Base-by-base conservation (phyloP, 2,113 vertebrate genomes). In the Fregetta grallaria region DNA sequence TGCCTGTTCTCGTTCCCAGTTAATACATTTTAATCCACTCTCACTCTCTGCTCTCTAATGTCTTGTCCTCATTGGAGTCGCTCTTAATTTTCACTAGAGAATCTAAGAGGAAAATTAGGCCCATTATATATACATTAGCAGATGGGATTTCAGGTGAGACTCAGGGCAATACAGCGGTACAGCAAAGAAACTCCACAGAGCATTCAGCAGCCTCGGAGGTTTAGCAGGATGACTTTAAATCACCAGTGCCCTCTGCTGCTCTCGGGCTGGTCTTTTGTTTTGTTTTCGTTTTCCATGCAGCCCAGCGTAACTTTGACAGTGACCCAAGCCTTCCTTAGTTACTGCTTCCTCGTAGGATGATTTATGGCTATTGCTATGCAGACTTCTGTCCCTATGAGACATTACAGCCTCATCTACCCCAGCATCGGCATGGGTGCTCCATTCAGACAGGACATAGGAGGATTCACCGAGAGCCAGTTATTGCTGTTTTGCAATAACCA, bases 191-290 rank as follows among this genome's bases (percentile, higher is more conserved):
- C 44, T 63, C 52, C 17, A 27, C 53, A 76, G 66, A 61, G n/a
- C 15, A 25, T 61, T 68, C 56, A 50, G 25, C 14, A 78, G 63
- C 30, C 76, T 86, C 0, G 0, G 52, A 47, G 36, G 10, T 26
- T 94, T 81, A 66, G 18, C 25, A 49, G 30, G 18, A 86, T 22
- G 73, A 89, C 40, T 89, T 94, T 94, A 92, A 95, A 70, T 75
- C 94, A 88, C 66, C 95, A 95, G 91, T 97, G 95, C 94, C 92
- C 95, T 97, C 96, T 97, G 89, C 80, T 94, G 86, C 91, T 92
- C 27, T 82, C 2, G 0, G 8, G 9, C 23, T 55, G 11, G 26
- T 85, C 70, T 58, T 72, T n/a, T 63, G 14, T 40, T 56, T 49
- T n/a, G 3, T 20, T 27, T 14, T 84, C 30, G 4, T 81, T 78